Base-by-base conservation (phyloP, 2,797 vertebrate species). In the Iguana delicatissima region DNA sequence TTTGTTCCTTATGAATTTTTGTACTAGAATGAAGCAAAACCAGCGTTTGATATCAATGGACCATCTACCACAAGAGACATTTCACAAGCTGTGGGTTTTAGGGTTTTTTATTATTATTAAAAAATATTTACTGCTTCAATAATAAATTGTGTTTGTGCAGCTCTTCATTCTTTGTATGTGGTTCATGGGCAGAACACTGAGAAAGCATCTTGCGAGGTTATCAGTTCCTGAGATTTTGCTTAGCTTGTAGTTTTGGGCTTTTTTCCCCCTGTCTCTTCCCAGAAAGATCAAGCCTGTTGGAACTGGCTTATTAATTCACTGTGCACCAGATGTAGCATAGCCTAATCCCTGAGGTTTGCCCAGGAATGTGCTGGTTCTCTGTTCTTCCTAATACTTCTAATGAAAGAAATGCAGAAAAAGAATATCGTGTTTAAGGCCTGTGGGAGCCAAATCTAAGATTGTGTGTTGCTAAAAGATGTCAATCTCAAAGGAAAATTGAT, bases 281-380 rank as follows among this genome's bases (percentile, higher is more conserved):
- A 96, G 96, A 96, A 96, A 95, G 94, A 95, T 96, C 92, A 95
- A 95, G 92, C 96, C 94, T 96, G 96, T 96, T 96, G 95, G 94
- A 95, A 96, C 96, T 96, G 84, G 96, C 95, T 95, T 96, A 93
- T 92, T 96, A 96, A 95, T 96, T 96, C 92, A 85, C 86, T 92
- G 89, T 72, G 57, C 46, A 90, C 94, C 95, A 96, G 95, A 96
- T 95, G 95, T 62, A 96, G 91, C 92, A 87, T 84, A 96, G 94
- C 86, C 93, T 96, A 96, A 96, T 96, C 96, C 95, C 92, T 92
- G 96, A 96, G 95, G 95, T 96, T 96, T 96, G 91, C 89, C 91
- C 93, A 95, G 95, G 96, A 96, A 96, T 96, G 96, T 96, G 95
- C 95, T 96, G 91, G 93, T 92, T 96, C 94, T 94, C 93, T 93